phyloP scores from a whole-genome alignment of 2,888 invertebrate species.

The Cremastobaeus sp. region DNA sequence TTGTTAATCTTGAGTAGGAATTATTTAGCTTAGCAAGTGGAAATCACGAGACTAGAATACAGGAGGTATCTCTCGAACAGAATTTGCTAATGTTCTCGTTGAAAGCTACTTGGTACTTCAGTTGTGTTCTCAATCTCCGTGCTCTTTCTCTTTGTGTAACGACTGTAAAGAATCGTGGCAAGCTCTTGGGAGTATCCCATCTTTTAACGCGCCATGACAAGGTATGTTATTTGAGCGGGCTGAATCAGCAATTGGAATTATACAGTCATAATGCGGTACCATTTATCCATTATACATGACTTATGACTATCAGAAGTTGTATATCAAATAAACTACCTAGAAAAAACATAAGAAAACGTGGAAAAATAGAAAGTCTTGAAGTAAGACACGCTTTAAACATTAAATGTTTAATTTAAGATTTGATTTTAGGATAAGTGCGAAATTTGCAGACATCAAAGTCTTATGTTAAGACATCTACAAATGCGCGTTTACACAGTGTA shows the following conservation, averaged over 20 bases:
- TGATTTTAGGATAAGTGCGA: too few relatives aligned
- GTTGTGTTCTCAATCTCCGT: conserved; percentile 44
- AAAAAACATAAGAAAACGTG: not conserved
- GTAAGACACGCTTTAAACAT: too few relatives aligned
- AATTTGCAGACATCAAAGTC: too few relatives aligned
- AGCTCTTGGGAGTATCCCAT: conserved; percentile 47
- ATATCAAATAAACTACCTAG: conserved; percentile 9
- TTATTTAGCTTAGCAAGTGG: conserved; percentile 50
- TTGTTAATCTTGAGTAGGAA: conserved; percentile 48
- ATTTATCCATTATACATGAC: conserved; percentile 34
- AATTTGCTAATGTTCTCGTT: conserved; percentile 52
- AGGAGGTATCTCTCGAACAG: conserved; percentile 40
- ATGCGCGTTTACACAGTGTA: too few relatives aligned
- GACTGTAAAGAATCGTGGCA: conserved; percentile 51
- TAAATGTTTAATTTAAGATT: too few relatives aligned
- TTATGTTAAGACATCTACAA: too few relatives aligned
- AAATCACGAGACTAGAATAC: conserved; percentile 34
- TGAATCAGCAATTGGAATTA: conserved; percentile 51
- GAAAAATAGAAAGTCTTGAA: not conserved
- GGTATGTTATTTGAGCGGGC: conserved; percentile 43
- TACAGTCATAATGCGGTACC: conserved; percentile 31
- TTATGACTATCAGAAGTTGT: conserved; percentile 10
- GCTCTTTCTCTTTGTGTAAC: conserved; percentile 54
- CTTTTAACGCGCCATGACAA: conserved; percentile 51
- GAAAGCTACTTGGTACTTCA: conserved; percentile 53